Evolutionary conservation across 64 coral and sea anemone species (phyloP).

Genomic region (Pocillopora damicornis): DNA sequence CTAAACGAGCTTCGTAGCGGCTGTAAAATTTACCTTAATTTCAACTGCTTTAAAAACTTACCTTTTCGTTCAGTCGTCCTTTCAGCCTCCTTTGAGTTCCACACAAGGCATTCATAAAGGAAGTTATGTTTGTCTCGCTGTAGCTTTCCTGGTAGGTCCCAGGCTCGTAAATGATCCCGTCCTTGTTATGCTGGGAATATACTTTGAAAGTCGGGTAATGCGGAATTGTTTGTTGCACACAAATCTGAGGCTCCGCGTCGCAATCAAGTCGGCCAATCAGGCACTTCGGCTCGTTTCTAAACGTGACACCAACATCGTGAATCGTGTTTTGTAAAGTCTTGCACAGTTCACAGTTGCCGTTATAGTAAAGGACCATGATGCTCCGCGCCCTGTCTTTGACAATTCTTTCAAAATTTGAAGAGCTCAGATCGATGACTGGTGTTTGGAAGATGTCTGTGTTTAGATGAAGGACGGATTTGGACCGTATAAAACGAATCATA

Average conservation of each 20-base stretch:
- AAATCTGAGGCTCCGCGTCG: conserved; percentile 58
- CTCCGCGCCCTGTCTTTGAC: conserved; percentile 76
- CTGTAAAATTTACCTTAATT: too few species aligned
- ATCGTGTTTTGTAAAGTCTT: conserved; percentile 56
- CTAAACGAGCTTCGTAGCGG: too few species aligned
- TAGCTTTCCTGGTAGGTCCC: conserved; percentile 87
- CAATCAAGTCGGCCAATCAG: conserved; percentile 78
- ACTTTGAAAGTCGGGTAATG: conserved; percentile 90
- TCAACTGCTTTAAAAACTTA: neutral
- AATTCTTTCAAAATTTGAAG: conserved; percentile 89
- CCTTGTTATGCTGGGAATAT: conserved; percentile 84
- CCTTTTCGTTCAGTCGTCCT: conserved; percentile 83
- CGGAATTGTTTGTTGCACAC: conserved; percentile 73
- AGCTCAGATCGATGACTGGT: conserved; percentile 74
- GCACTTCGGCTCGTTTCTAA: conserved; percentile 87
- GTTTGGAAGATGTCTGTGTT: conserved; percentile 68
- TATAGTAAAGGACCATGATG: conserved; percentile 79
- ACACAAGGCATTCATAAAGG: conserved; percentile 87
- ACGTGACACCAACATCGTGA: conserved; percentile 47
- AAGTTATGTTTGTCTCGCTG: conserved; percentile 82
- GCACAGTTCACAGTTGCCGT: conserved; percentile 78
- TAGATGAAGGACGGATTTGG: conserved; percentile 52
- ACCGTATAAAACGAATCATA: conserved; percentile 73
- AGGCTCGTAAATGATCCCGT: conserved; percentile 85
- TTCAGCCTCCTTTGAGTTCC: conserved; percentile 62